Evolutionary conservation across 2,797 vertebrate species (phyloP), one percentile per base, ranked within the genome.

Genomic region (Gorsachius magnificus): DNA sequence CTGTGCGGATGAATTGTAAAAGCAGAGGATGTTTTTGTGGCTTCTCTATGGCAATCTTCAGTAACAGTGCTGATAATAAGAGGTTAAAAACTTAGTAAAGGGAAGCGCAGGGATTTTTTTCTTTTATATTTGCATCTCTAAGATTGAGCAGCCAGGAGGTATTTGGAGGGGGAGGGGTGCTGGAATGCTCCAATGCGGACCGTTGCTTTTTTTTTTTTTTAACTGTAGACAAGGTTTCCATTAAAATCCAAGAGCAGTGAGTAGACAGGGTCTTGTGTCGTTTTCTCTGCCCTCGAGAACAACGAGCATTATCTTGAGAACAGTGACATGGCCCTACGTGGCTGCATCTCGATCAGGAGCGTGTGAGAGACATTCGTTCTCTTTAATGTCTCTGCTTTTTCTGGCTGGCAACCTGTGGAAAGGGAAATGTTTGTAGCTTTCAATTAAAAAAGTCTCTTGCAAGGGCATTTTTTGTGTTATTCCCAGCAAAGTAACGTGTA

Each of bases 341-440:
- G 45, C 48, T 28, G 4, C 11, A 4, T 31, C 48, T 76, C 0
- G 0, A 2, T 28, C 5, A 33, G 56, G 38, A 60, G 17, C 1
- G 0, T 33, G 17, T 8, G 17, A 54, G 65, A n/a, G 36, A 15
- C 1, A 0, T 46, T 68, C 0, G 1, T 58, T 35, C 46, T 72
- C n/a, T 61, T 38, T 10, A 57, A 11, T 1, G 2, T 26, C 18
- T 11, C 43, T 57, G 11, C 46, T 88, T 38, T 35, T 16, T 57
- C 33, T 80, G 68, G 16, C 38, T 28, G 11, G 6, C n/a, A 51
- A 7, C 20, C 38, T 11, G 41, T 41, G 51, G 64, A 38, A 60
- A 36, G 22, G 54, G 72, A 83, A 91, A 25, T 1, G 1, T 38
- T 35, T n/a, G 26, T 29, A 68, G 20, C 24, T 88, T 56, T 10